Percentiles rank a stretch among this genome's conserved stretches.
Evolutionary conservation across 2,113 vertebrate species (phyloP).

Genomic region (Eurystomus gularis): DNA sequence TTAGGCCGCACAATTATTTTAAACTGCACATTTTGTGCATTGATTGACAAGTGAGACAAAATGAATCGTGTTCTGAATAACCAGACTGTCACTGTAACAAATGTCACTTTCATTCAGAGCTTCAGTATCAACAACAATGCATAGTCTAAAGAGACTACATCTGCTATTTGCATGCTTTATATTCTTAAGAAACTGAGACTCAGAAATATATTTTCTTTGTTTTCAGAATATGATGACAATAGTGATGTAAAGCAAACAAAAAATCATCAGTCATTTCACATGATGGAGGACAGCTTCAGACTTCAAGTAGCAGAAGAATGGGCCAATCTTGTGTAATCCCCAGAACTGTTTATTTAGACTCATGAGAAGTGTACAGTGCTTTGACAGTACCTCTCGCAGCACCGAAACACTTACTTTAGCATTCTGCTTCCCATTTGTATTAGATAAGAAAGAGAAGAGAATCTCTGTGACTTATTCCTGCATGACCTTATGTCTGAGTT

Average conservation of each 20-base stretch:
- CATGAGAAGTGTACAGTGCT: not conserved
- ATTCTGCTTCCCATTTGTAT: not conserved
- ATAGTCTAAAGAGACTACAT: not conserved
- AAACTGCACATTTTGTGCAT: not conserved
- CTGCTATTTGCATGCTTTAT: not conserved
- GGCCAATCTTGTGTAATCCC: not conserved
- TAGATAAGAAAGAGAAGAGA: not conserved
- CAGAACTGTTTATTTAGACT: not conserved
- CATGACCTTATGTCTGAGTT: not conserved
- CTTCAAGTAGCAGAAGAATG: not conserved
- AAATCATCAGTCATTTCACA: not conserved
- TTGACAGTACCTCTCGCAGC: not conserved
- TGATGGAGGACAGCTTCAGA: not conserved
- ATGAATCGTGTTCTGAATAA: not conserved
- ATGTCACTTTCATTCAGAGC: not conserved
- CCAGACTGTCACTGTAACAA: not conserved
- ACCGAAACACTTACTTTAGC: not conserved
- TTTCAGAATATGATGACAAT: not conserved
- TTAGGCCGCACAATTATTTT: too few species aligned
- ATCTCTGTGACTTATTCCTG: not conserved
- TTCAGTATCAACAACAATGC: not conserved
- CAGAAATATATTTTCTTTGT: not conserved
- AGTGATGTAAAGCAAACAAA: not conserved
- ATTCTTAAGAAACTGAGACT: not conserved
- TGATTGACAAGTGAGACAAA: not conserved